Percentiles rank a stretch among this genome's conserved stretches.
These are phyloP conservation scores for Octonoba sinensis DNA, from an alignment of 2,888 invertebrate species.

Conservation along the genomic window DNA sequence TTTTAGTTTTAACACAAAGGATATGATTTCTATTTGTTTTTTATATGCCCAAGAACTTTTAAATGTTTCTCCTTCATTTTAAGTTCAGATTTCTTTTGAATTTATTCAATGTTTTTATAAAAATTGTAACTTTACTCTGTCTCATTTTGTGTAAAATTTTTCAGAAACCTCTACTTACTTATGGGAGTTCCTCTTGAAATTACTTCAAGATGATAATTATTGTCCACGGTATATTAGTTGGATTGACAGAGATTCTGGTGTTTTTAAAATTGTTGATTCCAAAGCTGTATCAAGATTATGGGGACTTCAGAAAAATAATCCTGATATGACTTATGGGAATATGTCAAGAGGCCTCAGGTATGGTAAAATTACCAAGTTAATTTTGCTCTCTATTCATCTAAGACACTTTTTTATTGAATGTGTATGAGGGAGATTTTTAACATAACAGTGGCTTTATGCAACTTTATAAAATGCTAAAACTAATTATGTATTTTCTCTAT, in stretches of 20 bases:
- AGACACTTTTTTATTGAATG: neutral
- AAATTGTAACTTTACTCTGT: no score
- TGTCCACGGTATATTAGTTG: conserved; percentile 99
- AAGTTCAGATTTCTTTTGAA: no score
- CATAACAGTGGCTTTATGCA: no score
- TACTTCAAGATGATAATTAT: conserved; percentile 96
- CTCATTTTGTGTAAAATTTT: neutral
- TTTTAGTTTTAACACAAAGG: no score
- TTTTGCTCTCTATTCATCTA: neutral
- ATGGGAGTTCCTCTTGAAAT: conserved; percentile 98
- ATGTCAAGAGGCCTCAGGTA: conserved; percentile 97
- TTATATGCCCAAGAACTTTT: no score
- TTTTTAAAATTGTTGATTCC: conserved; percentile 98
- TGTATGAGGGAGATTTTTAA: no score
- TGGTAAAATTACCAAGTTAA: conserved; percentile 34
- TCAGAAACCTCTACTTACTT: conserved; percentile 92
- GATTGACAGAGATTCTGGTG: conserved; percentile 97
- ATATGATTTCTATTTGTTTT: no score
- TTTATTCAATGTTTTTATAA: no score
- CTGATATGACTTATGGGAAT: conserved; percentile 99
- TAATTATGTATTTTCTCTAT: no score
- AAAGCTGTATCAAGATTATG: conserved; percentile 98
- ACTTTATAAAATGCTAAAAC: no score
- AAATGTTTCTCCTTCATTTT: no score
- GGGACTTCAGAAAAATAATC: conserved; percentile 99